Percentiles rank a stretch among this genome's conserved stretches.
These are phyloP conservation scores for Thaumatotibia leucotreta DNA, from an alignment of 1,140 invertebrate species.

Conservation along the genomic window DNA sequence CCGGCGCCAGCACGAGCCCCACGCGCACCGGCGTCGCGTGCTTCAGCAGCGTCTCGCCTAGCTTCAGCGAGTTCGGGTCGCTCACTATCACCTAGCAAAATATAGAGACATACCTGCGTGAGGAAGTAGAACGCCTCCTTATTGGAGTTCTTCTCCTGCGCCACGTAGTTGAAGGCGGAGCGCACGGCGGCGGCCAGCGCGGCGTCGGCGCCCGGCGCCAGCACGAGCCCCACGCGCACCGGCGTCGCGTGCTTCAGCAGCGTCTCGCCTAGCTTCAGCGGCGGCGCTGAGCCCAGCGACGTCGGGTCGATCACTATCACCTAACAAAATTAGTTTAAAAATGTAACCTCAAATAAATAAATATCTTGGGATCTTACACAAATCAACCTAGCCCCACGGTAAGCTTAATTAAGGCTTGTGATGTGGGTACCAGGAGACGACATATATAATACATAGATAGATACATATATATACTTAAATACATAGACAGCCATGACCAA, in stretches of 20 bases:
- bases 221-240: conserved; percentile 93
- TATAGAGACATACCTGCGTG: conserved; percentile 81
- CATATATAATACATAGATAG: too few relatives aligned
- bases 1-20: conserved; percentile 92
- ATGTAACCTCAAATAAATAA: too few relatives aligned
- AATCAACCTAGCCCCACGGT: too few relatives aligned
- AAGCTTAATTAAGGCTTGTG: too few relatives aligned
- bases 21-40: conserved; percentile 93
- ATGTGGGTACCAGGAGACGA: too few relatives aligned
- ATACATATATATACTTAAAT: too few relatives aligned
- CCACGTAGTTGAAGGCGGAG: conserved; percentile 95
- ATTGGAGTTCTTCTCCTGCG: conserved; percentile 83
- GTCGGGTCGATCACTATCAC: conserved; percentile 93
- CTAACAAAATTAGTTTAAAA: conserved; percentile 60
- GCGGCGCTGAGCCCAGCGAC: conserved; percentile 80
- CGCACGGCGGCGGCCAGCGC: conserved; percentile 86
- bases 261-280: conserved; percentile 93
- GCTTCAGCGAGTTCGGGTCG: too few relatives aligned
- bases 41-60: conserved; percentile 94
- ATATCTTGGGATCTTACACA: too few relatives aligned
- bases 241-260: conserved; percentile 94
- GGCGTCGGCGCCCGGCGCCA: conserved; percentile 82
- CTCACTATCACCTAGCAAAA: background rate
- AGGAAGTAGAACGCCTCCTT: conserved; percentile 88
- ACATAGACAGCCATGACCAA: too few relatives aligned